Percentiles rank a stretch among this genome's conserved stretches.
Conservation (phyloP, 2,888 invertebrate genomes). For the Malthinus flaveolus region DNA sequence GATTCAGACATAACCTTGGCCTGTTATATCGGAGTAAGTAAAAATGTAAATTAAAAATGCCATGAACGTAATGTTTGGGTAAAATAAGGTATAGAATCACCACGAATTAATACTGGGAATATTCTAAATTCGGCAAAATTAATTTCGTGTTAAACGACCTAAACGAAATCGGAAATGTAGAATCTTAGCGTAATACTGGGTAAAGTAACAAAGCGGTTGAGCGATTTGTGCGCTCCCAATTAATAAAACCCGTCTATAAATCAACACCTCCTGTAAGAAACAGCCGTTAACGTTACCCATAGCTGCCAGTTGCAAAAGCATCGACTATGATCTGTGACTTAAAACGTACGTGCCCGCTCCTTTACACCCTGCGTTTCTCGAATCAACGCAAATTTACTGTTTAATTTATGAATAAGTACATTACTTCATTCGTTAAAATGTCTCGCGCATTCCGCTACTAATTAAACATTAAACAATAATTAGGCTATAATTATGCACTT, state of each 20-base stretch:
- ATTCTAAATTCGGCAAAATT: too few relatives aligned
- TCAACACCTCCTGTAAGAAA: slow-evolving; percentile 46
- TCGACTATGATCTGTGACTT: slow-evolving; percentile 39
- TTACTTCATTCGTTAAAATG: slow-evolving; percentile 22
- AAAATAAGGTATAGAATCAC: too few relatives aligned
- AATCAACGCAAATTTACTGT: slow-evolving; percentile 15
- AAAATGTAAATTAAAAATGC: too few relatives aligned
- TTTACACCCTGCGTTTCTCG: slow-evolving; percentile 11
- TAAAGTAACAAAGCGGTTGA: slow-evolving; percentile 38
- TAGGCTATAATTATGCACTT: slow-evolving; percentile 28
- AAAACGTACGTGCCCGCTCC: slow-evolving; percentile 22
- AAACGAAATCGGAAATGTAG: too few relatives aligned
- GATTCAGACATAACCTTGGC: too few relatives aligned
- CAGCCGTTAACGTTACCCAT: slow-evolving; percentile 43
- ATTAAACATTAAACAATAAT: slow-evolving; percentile 29
- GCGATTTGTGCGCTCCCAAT: slow-evolving; percentile 42
- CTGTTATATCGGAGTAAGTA: too few relatives aligned
- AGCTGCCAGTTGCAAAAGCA: slow-evolving; percentile 47
- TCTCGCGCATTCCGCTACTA: slow-evolving; percentile 27
- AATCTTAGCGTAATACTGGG: slow-evolving; percentile 7
- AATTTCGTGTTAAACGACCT: too few relatives aligned
- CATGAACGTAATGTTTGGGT: too few relatives aligned
- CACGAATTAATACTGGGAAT: too few relatives aligned
- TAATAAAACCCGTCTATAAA: slow-evolving; percentile 47
- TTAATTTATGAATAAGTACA: slow-evolving; percentile 29